Percentiles rank a stretch among this genome's conserved stretches.
phyloP scores from a whole-genome alignment of 2,888 invertebrate genomes.

The Lithosia quadra region DNA sequence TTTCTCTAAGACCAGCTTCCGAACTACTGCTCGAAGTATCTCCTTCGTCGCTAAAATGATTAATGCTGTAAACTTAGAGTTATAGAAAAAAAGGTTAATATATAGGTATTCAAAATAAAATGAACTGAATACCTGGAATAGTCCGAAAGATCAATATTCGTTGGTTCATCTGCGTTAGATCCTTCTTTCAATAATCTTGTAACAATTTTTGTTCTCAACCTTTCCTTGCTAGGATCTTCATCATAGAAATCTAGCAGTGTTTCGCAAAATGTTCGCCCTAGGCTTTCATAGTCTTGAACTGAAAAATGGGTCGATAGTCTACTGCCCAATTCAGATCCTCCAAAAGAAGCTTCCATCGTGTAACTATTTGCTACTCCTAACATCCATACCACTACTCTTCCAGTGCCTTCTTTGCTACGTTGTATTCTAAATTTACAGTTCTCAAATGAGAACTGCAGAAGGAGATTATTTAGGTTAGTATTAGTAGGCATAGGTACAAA shows the following conservation, averaged over 20 bases:
- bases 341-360: slow-evolving; percentile 98
- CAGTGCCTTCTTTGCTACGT: slow-evolving; percentile 97
- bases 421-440: slow-evolving; percentile 97
- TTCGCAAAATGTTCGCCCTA: slow-evolving; percentile 97
- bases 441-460: slow-evolving; percentile 95
- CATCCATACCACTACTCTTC: slow-evolving; percentile 97
- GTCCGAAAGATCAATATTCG: slow-evolving; percentile 94
- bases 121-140: slow-evolving; percentile 90
- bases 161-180: slow-evolving; percentile 95
- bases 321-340: slow-evolving; percentile 94
- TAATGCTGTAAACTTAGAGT: neutral
- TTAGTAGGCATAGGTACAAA: neutral
- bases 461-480: slow-evolving; percentile 15
- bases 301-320: slow-evolving; percentile 95
- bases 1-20: slow-evolving; percentile 88
- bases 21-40: slow-evolving; percentile 91
- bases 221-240: slow-evolving; percentile 94
- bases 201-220: slow-evolving; percentile 92
- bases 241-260: slow-evolving; percentile 97
- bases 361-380: slow-evolving; percentile 97
- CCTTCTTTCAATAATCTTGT: slow-evolving; percentile 93
- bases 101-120: neutral
- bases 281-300: slow-evolving; percentile 88
- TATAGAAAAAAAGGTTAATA: slow-evolving; percentile 2
- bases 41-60: slow-evolving; percentile 90